A percentile compares a stretch with the other conserved stretches of the same genome.
These are phyloP conservation scores for Hermaeophaga mercurialis DNA, from an alignment of 2,888 invertebrate species.

Conservation along the genomic window DNA sequence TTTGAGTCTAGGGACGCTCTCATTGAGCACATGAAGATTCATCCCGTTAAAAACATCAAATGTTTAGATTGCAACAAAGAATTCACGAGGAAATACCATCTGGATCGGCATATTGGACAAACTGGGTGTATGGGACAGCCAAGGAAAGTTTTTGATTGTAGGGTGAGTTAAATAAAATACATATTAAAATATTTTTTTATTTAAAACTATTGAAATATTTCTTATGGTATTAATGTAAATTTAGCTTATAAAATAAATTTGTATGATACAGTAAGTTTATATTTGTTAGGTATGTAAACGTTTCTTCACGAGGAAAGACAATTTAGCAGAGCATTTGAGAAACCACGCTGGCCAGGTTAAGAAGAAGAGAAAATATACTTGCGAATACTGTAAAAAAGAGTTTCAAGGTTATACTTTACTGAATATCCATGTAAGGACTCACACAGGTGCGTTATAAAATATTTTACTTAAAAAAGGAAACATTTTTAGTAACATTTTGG, in stretches of 20 bases:
- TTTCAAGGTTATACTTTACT: conserved; percentile 67
- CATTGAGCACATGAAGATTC: conserved; percentile 70
- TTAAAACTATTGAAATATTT: too few relatives aligned
- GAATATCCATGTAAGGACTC: conserved; percentile 69
- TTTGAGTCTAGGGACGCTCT: conserved; percentile 68
- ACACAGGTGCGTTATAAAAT: conserved; percentile 65
- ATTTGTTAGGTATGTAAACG: conserved; percentile 65
- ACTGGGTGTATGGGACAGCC: conserved; percentile 69
- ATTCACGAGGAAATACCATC: conserved; percentile 78
- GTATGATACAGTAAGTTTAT: background rate
- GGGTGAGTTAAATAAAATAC: too few relatives aligned
- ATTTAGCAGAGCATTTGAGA: conserved; percentile 72
- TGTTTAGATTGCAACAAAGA: conserved; percentile 73
- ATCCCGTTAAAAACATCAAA: conserved; percentile 66
- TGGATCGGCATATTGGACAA: conserved; percentile 71
- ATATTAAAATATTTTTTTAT: background rate
- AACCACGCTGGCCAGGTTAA: conserved; percentile 67
- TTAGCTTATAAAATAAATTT: too few relatives aligned
- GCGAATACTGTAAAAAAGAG: conserved; percentile 69
- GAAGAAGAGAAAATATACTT: conserved; percentile 64
- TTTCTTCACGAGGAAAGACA: conserved; percentile 72
- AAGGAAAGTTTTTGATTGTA: conserved; percentile 62
- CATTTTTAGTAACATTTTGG: too few relatives aligned
- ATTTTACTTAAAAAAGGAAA: background rate
- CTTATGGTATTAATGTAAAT: too few relatives aligned